A percentile compares a stretch with the other conserved stretches of the same genome.
Evolutionary conservation across 2,888 invertebrate genomes (phyloP).

Genomic region (Lasioglossum marginatum): DNA sequence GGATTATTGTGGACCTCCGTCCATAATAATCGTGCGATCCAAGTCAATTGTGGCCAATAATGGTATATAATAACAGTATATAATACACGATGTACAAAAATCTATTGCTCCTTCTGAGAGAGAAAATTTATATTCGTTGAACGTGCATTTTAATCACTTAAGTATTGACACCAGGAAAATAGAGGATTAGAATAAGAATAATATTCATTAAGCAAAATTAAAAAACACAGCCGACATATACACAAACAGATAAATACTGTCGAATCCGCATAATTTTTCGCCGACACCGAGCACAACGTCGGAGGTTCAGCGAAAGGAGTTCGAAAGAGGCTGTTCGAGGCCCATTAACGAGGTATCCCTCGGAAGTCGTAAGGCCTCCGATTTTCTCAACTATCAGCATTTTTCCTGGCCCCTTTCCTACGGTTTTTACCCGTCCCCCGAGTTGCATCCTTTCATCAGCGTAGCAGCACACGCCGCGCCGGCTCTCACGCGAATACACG

Average conservation of each 20-base stretch:
- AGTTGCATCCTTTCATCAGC: constrained; percentile 49
- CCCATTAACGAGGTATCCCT: constrained; percentile 30
- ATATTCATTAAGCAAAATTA: no score
- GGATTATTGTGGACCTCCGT: no score
- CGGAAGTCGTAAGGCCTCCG: constrained; percentile 34
- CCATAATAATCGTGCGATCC: no score
- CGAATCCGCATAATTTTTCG: not conserved
- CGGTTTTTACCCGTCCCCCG: constrained; percentile 22
- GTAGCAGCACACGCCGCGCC: constrained; percentile 11
- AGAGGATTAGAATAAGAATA: not conserved
- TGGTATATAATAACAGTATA: no score
- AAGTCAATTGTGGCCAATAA: no score
- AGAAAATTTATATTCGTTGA: no score
- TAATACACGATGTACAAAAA: not conserved
- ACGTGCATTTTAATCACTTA: no score
- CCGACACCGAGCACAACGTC: not conserved
- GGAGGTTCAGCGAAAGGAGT: not conserved
- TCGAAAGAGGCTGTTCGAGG: constrained; percentile 3
- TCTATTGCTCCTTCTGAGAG: not conserved
- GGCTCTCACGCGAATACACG: constrained; percentile 35
- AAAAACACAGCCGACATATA: not conserved
- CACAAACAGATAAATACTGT: not conserved
- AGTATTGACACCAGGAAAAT: no score
- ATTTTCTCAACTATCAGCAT: constrained; percentile 48
- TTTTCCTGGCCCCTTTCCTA: constrained; percentile 44